These are phyloP conservation scores for Heliconius hermathena DNA, from an alignment of 1,140 invertebrate genomes.

Conservation along the genomic window DNA sequence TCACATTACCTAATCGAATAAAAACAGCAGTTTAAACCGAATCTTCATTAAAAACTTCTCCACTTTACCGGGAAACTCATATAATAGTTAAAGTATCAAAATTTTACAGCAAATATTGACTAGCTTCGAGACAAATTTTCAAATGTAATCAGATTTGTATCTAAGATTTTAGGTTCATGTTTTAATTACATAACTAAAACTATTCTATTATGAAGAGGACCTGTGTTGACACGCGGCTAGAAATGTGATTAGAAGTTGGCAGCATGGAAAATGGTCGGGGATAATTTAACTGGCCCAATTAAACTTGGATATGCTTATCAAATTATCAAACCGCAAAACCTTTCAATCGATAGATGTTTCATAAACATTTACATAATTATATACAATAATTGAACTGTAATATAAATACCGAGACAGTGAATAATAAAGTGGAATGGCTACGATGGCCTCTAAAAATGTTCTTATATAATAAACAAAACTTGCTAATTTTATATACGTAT, in stretches of 20 bases:
- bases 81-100: background rate
- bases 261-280: background rate
- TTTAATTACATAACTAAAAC: conserved; percentile 21
- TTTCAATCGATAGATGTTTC: background rate
- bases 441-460: too few relatives aligned
- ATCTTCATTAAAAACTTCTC: too few relatives aligned
- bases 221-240: conserved; percentile 5
- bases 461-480: too few relatives aligned
- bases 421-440: too few relatives aligned
- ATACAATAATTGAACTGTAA: too few relatives aligned
- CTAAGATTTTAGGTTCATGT: conserved; percentile 23
- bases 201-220: conserved; percentile 10
- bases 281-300: conserved; percentile 6
- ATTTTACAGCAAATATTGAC: background rate
- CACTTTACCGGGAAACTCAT: too few relatives aligned
- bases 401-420: too few relatives aligned
- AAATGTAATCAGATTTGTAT: conserved; percentile 26
- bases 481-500: too few relatives aligned
- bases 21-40: too few relatives aligned
- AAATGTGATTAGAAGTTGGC: background rate
- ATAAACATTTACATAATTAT: background rate
- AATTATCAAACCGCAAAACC: conserved; percentile 4
- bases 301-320: background rate
- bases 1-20: too few relatives aligned
- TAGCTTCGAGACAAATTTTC: background rate